Evolutionary conservation across 2,888 invertebrate species (phyloP).

Genomic region (Hydriomena furcata): DNA sequence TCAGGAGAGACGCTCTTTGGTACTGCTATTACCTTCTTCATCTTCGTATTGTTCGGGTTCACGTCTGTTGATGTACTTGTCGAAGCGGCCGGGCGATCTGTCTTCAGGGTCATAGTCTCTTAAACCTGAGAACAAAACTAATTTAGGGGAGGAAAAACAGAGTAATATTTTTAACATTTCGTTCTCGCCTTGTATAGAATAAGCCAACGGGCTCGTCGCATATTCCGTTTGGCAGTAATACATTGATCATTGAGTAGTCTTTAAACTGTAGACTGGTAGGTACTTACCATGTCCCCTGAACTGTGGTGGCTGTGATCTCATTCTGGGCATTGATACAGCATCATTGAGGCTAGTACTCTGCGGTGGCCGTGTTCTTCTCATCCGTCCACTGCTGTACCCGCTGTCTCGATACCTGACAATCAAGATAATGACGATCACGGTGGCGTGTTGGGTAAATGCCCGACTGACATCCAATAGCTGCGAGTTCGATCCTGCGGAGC

Average conservation of each 20-base stretch:
- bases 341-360: slow-evolving; percentile 28
- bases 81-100: slow-evolving; percentile 30
- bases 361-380: slow-evolving; percentile 44
- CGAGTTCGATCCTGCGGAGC: too few species aligned
- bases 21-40: slow-evolving; percentile 56
- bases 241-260: too few species aligned
- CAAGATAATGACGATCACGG: background rate
- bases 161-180: too few species aligned
- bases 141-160: too few species aligned
- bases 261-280: too few species aligned
- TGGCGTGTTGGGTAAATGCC: too few species aligned
- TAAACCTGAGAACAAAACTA: slow-evolving; percentile 39
- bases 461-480: too few species aligned
- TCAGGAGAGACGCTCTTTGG: too few species aligned
- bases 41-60: slow-evolving; percentile 54
- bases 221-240: too few species aligned
- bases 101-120: slow-evolving; percentile 47
- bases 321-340: slow-evolving; percentile 42
- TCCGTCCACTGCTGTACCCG: slow-evolving; percentile 66
- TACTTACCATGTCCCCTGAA: slow-evolving; percentile 41
- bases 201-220: too few species aligned
- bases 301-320: slow-evolving; percentile 62
- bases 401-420: slow-evolving; percentile 70
- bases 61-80: slow-evolving; percentile 30
- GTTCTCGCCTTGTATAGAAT: too few species aligned